Conservation (phyloP, 1,140 invertebrate genomes). For the Drosophila neocordata region DNA sequence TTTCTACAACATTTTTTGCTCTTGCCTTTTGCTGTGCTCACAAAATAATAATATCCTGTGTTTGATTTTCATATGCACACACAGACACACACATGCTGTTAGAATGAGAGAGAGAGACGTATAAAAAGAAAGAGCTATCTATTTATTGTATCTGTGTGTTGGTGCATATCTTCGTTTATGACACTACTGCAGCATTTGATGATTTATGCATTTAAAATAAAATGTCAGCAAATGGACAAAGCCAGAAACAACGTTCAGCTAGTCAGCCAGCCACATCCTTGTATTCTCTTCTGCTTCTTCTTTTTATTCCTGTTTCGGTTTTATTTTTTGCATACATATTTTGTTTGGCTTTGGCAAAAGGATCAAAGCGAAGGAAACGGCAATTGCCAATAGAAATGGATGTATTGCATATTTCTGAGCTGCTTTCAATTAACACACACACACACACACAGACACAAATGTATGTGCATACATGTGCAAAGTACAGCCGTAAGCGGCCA, state of each 20-base stretch:
- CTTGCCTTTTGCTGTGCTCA: constrained; percentile 67
- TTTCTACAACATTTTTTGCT: constrained; percentile 24
- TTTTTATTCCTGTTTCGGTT: not conserved
- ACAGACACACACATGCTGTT: constrained; percentile 6
- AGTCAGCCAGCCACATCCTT: constrained; percentile 9
- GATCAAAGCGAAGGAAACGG: constrained; percentile 44
- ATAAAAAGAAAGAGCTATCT: constrained; percentile 23
- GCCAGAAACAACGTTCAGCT: constrained; percentile 8
- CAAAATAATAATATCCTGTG: constrained; percentile 76
- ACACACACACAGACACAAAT: not conserved
- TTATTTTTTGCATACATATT: constrained; percentile 9
- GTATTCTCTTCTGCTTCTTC: not conserved
- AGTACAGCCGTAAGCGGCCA: constrained; percentile 36
- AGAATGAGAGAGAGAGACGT: not conserved
- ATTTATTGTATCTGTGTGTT: constrained; percentile 46
- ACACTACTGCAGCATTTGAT: constrained; percentile 73
- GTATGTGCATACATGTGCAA: not conserved
- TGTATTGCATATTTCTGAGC: constrained; percentile 39
- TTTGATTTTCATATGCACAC: constrained; percentile 56
- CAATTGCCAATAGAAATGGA: constrained; percentile 28
- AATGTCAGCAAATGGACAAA: constrained; percentile 68
- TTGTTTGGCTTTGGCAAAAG: constrained; percentile 3
- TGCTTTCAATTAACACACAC: constrained; percentile 45
- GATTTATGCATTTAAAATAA: constrained; percentile 78
- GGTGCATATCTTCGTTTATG: constrained; percentile 65